Base-by-base conservation (phyloP, 2,888 invertebrate species). In the Asteroscopus sphinx region DNA sequence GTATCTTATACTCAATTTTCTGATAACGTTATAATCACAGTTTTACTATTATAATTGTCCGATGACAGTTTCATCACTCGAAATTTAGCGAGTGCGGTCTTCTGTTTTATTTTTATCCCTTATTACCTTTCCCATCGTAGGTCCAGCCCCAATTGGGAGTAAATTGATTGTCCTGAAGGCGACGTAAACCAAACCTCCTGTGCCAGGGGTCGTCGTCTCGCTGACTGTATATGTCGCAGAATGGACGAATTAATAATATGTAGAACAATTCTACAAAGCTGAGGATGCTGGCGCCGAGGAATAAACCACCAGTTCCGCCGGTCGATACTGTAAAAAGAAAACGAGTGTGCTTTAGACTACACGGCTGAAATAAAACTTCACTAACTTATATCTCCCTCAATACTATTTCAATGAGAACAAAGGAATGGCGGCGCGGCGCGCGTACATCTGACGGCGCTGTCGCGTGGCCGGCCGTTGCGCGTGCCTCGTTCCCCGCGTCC, bases 221-320 rank as follows among this genome's bases (percentile, higher is more conserved):
- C 40, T 88, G 90, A 21, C 82, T 91, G 76, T 93, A 94, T 54
- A 93, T 88, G 54, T 93, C 91, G 66, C 90, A 93, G 66, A 93
- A 92, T 1, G 94, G 93, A 74, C 83, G 92, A 74, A 86, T 88
- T 64, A 88, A 90, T 15, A 96, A 82, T 63, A 95, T 96, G 79
- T 96, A 96, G 25, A 96, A 75, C 4, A 96, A 87, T 76, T 96
- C 96, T 9, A 96, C 95, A 70, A 96, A 95, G 73, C 96, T 96
- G 0, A 96, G 88, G n/a, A 96, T 84, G 72, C 96, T 96, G 0
- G 96, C 96, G 7, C 96, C 96, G 11, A 96, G 93, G 75, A 96
- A 96, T 0, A 96, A 84, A 0, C 96, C 96, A 0, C 96, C 95
- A 0, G 96, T 96, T 41, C 96, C 96, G 0, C 96, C 96, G 51